Base-by-base conservation (phyloP, 2,888 invertebrate species). In the Dione vanillae region DNA sequence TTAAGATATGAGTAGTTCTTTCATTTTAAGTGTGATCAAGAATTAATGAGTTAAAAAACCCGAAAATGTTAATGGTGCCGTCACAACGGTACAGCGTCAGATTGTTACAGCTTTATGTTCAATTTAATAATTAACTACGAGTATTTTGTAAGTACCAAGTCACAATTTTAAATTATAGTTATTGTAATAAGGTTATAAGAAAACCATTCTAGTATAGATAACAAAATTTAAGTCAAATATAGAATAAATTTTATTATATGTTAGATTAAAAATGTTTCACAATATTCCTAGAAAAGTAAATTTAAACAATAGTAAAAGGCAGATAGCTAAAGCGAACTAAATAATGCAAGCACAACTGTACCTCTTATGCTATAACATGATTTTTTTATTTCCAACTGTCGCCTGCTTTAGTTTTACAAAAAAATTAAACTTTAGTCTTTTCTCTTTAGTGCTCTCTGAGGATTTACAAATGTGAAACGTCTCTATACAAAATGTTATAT, bases 361-460 rank as follows among this genome's bases (percentile, higher is more conserved):
- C 45, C 59, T 59, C 66, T 43, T 52, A 66, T 37, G 49, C 61
- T 40, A 47, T 56, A 56, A 62, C 20, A 52, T 70, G 54, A 66
- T 41, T 56, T 49, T 70, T 70, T 70, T 61, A 70, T 70, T 62
- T 67, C 20, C 43, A 49, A 49, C 54, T 41, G 67, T 62, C 47
- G 62, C 40, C 56, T 41, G 47, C 70, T 47, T 35, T 41, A 45
- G 56, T 67, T 62, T 59, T 54, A 45, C 43, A 54, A 66, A 52
- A 64, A 59, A 67, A 54, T 45, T 43, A 37, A 43, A 45, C 61
- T 61, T 20, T 61, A 61, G 20, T 67, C 9, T 65, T 11, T 37
- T 41, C 56, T 16, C 14, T 43, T 61, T 61, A 61, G 43, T 43
- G 40, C 35, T 52, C 66, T 66, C 52, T 52, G 43, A 65, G 40